Evolutionary conservation across 2,888 invertebrate genomes (phyloP).

Genomic region (Rhagonycha fulva): DNA sequence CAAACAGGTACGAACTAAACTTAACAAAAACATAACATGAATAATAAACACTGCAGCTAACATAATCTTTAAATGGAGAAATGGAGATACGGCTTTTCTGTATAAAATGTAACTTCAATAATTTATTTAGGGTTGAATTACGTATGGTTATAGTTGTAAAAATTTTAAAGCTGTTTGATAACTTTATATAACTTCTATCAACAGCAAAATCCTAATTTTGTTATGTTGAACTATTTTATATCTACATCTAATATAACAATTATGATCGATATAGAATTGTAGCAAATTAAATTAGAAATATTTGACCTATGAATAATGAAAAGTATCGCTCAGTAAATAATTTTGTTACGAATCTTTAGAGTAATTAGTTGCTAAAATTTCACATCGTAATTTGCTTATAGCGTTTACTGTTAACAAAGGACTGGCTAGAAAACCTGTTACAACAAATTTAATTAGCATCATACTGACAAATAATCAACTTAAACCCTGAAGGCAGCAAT

Average conservation of each 20-base stretch:
- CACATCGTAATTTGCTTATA: conserved; percentile 20
- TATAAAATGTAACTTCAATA: too few species aligned
- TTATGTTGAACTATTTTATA: too few species aligned
- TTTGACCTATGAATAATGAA: background rate
- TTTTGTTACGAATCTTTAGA: background rate
- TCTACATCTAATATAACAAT: too few species aligned
- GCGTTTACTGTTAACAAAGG: conserved; percentile 15
- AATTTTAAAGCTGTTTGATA: too few species aligned
- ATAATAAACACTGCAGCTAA: background rate
- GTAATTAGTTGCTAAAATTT: conserved; percentile 8
- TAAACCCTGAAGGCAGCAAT: conserved; percentile 16
- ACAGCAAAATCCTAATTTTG: too few species aligned
- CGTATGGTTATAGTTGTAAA: too few species aligned
- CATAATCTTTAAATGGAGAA: too few species aligned
- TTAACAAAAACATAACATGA: background rate
- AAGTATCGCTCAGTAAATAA: background rate
- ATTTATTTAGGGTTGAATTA: too few species aligned
- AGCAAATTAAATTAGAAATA: background rate
- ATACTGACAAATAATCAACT: conserved; percentile 23
- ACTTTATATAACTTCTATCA: too few species aligned
- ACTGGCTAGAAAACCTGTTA: conserved; percentile 20
- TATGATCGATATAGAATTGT: too few species aligned
- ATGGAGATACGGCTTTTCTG: too few species aligned
- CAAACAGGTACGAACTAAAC: background rate
- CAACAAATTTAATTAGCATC: conserved; percentile 24